These are phyloP conservation scores for Aquatica leii DNA, from an alignment of 2,888 invertebrate genomes.

Conservation along the genomic window DNA sequence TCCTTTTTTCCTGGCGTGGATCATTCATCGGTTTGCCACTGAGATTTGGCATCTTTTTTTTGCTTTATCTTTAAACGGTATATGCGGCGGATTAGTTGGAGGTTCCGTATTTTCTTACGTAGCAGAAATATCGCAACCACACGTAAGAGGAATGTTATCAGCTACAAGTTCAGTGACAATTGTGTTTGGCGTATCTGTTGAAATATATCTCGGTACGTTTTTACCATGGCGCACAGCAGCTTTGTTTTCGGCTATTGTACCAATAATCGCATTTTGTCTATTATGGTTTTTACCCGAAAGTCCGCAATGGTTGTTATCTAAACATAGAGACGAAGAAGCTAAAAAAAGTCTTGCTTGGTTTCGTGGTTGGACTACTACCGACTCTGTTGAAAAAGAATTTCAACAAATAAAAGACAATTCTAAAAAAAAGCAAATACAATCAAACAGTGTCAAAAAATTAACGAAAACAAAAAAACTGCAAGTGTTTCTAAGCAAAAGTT, in stretches of 20 bases:
- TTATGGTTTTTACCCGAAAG: constrained; percentile 30
- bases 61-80: constrained; percentile 75
- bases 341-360: constrained; percentile 77
- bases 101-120: constrained; percentile 64
- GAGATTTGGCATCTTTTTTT: constrained; percentile 71
- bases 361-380: constrained; percentile 76
- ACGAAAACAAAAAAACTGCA: background rate
- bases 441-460: background rate
- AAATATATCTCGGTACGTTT: constrained; percentile 9
- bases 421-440: constrained; percentile 14
- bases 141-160: constrained; percentile 13
- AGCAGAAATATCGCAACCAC: constrained; percentile 14
- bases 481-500: background rate
- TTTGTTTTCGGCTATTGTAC: background rate
- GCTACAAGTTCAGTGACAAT: constrained; percentile 7
- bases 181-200: constrained; percentile 1
- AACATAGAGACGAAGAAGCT: constrained; percentile 71
- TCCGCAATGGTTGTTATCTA: constrained; percentile 80
- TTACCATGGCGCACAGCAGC: background rate
- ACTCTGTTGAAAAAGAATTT: constrained; percentile 69
- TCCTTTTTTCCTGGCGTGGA: constrained; percentile 79
- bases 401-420: constrained; percentile 51
- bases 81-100: constrained; percentile 80
- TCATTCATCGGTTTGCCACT: constrained; percentile 73
- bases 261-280: constrained; percentile 1